Conservation (phyloP, 2,888 invertebrate genomes). For the Stratiomys singularior region DNA sequence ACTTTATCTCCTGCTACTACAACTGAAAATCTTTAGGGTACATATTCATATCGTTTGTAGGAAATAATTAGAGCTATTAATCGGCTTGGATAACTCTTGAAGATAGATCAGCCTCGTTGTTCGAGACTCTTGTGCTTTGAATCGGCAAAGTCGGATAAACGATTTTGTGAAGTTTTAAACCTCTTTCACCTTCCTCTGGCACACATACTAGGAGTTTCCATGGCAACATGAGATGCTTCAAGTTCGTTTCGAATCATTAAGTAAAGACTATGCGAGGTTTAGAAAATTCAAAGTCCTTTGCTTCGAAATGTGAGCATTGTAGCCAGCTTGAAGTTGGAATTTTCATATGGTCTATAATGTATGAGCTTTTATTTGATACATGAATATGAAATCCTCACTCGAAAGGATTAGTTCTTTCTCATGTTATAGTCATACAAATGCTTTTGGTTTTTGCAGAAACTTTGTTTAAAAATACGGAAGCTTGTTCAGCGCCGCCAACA, state of each 20-base stretch:
- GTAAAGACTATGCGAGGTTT: neutral
- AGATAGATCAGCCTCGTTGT: neutral
- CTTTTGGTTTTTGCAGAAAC: too few relatives aligned
- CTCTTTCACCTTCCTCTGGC: neutral
- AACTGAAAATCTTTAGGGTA: constrained; percentile 27
- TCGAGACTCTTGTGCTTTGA: neutral
- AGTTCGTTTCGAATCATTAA: constrained; percentile 32
- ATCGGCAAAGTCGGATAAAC: neutral
- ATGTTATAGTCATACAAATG: too few relatives aligned
- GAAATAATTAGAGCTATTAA: constrained; percentile 41
- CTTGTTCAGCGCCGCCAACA: too few relatives aligned
- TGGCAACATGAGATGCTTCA: constrained; percentile 28
- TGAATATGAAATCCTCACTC: too few relatives aligned
- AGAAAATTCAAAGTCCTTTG: neutral
- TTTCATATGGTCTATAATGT: too few relatives aligned
- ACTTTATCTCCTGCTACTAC: neutral
- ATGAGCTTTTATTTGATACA: too few relatives aligned
- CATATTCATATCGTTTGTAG: constrained; percentile 24
- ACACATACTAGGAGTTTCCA: constrained; percentile 17
- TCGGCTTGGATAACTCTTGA: constrained; percentile 27
- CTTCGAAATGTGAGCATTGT: too few relatives aligned
- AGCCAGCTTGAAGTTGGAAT: too few relatives aligned
- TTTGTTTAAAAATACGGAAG: too few relatives aligned
- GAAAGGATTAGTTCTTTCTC: too few relatives aligned
- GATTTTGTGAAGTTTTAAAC: constrained; percentile 20